These are phyloP conservation scores for Digitonthophagus gazella DNA, from an alignment of 2,888 invertebrate species.

Conservation along the genomic window DNA sequence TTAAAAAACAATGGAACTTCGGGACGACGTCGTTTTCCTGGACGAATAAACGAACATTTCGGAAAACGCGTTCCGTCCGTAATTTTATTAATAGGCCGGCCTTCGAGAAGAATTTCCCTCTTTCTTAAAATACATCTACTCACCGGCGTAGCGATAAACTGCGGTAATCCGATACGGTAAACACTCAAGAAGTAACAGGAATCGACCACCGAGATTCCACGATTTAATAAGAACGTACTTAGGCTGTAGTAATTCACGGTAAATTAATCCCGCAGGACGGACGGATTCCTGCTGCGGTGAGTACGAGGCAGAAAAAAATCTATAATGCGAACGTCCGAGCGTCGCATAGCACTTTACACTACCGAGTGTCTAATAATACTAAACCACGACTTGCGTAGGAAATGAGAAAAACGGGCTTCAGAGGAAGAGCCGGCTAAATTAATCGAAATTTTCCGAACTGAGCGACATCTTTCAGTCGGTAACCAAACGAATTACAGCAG, in stretches of 20 bases:
- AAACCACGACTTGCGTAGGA: neutral
- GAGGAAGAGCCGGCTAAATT: neutral
- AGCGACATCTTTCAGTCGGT: neutral
- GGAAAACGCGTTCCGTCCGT: neutral
- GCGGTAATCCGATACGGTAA: neutral
- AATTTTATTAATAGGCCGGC: neutral
- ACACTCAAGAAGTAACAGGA: neutral
- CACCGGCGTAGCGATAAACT: neutral
- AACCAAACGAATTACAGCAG: too few species aligned
- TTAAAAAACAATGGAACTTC: neutral
- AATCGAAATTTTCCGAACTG: neutral
- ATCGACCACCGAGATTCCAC: neutral
- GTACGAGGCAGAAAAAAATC: neutral
- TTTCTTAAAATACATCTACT: neutral
- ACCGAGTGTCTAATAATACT: neutral
- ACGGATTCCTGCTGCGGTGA: neutral
- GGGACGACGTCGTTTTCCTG: too few species aligned
- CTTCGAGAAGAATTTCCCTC: neutral
- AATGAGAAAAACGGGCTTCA: neutral
- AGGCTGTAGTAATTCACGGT: too few species aligned
- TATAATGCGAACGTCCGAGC: neutral
- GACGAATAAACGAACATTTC: neutral
- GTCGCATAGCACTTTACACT: neutral
- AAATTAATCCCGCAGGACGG: neutral
- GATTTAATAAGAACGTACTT: neutral